These are phyloP conservation scores for Saxicola maurus DNA, from an alignment of 2,797 vertebrate genomes.

Conservation along the genomic window DNA sequence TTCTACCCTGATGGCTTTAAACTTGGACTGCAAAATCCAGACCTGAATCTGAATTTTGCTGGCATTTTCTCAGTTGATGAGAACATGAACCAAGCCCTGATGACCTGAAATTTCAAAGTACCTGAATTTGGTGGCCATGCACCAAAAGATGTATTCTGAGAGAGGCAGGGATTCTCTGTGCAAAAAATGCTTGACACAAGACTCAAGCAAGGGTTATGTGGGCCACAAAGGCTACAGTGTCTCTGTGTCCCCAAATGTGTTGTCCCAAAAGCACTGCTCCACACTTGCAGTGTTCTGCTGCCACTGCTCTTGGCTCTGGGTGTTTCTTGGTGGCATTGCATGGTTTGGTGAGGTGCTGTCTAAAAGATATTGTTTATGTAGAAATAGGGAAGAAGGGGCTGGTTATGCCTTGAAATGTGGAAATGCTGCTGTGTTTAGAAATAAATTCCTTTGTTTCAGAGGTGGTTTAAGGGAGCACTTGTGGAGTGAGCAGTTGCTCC, in stretches of 20 bases:
- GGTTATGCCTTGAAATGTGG: not conserved
- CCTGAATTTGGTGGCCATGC: not conserved
- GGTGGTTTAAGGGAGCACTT: not conserved
- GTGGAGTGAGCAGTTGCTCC: not conserved
- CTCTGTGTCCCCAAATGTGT: accelerated
- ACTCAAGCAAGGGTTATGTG: not conserved
- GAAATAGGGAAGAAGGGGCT: not conserved
- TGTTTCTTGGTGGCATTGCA: accelerated
- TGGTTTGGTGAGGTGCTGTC: not conserved
- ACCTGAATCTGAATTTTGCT: not conserved
- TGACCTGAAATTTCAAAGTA: not conserved
- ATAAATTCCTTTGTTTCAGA: not conserved
- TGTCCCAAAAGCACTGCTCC: not conserved
- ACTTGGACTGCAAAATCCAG: not conserved
- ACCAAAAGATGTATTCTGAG: not conserved
- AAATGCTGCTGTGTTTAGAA: not conserved
- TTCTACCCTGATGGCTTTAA: not conserved
- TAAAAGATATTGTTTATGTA: not conserved
- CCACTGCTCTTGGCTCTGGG: accelerated
- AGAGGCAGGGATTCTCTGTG: not conserved
- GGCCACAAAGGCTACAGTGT: not conserved
- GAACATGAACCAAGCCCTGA: not conserved
- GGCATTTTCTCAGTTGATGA: not conserved
- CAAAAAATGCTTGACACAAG: not conserved
- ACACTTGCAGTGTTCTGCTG: not conserved